Evolutionary conservation across 2,113 vertebrate genomes (phyloP).

Genomic region (Irena cyanogastra): DNA sequence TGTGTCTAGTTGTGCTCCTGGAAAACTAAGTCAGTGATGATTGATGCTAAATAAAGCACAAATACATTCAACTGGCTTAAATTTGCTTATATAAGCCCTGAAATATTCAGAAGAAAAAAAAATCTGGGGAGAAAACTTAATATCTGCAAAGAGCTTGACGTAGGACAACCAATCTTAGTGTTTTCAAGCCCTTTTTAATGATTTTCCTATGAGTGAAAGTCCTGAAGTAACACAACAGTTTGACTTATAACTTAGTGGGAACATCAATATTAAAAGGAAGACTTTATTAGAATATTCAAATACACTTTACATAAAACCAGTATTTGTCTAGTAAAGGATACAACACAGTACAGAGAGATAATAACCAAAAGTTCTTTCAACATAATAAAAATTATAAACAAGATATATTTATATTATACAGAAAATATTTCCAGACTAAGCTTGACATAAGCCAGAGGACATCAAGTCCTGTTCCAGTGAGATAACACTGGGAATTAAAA

Average conservation of each 20-base stretch:
- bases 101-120: neutral
- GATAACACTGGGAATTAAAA: neutral
- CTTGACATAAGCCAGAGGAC: neutral
- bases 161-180: neutral
- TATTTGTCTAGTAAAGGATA: neutral
- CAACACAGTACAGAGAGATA: neutral
- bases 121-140: neutral
- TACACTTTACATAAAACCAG: neutral
- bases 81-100: neutral
- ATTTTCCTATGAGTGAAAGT: neutral
- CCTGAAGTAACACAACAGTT: neutral
- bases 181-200: neutral
- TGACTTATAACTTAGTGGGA: neutral
- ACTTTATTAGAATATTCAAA: neutral
- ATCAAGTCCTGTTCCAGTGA: neutral
- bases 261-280: neutral
- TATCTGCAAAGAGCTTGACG: neutral
- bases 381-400: neutral
- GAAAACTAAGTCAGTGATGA: neutral
- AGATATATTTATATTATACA: neutral
- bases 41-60: neutral
- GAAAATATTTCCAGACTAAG: neutral
- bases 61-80: neutral
- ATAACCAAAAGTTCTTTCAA: neutral
- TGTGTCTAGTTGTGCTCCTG: neutral